Base-by-base conservation (phyloP, 2,888 invertebrate species). In the Papilio protenor region DNA sequence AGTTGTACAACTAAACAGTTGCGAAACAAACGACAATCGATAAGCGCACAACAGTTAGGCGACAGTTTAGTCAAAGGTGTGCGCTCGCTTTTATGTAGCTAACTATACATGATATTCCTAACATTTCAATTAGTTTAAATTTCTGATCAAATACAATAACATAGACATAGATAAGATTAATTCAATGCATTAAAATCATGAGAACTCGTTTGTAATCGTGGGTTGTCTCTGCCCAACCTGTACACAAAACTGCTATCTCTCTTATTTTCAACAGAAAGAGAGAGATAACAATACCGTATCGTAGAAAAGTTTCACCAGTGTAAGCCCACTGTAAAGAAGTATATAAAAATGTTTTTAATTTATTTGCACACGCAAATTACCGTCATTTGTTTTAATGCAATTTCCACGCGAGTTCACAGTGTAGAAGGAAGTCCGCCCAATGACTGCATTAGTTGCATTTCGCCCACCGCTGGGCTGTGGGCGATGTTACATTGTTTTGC, bases 391-490 rank as follows among this genome's bases (percentile, higher is more conserved):
- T 76, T 49, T 52, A 57, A 69, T 23, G 69, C 73, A 73, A 57
- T 73, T 77, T 77, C 66, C 73, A 69, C 77, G 66, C 21, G 73
- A 47, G 23, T 45, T 71, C 72, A 57, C 47, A 27, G n/a, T 45
- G 21, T 21, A 55, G 80, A 80, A 82, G 83, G 83, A 84, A 81
- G 83, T 84, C 79, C 80, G 75, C 79, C 76, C 79, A 78, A 76
- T 80, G 81, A 70, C 14, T 78, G 76, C 79, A 79, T 79, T 81
- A 77, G 70, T 18, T 64, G 75, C 71, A 75, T 78, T 75, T 78
- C 18, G 55, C 59, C 47, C 27, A 11, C 16, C 57, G 57, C 16
- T 69, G 40, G 8, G 40, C 8, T 40, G 55, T 55, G 55, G n/a
- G 40, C 57, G 57, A 14, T 18, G 57, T n/a, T 14, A 23, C 49